Evolutionary conservation across 2,797 vertebrate genomes (phyloP), one percentile per base, ranked within the genome.

Genomic region (Poecilia wingei): DNA sequence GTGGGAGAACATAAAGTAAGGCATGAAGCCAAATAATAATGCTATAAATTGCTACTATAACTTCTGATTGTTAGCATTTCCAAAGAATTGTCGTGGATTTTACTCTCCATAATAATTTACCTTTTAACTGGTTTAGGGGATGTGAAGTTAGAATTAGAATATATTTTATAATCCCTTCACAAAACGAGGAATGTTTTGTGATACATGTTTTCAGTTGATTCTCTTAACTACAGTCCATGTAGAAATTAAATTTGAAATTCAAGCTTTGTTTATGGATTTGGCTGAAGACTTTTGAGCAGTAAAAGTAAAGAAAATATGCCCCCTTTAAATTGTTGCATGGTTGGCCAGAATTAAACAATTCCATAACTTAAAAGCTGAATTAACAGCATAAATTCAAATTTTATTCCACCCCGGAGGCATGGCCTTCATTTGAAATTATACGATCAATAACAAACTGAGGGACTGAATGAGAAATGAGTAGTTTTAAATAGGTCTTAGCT

Each of bases 341-440:
- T 43, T 43, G 10, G 22, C 6, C 20, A 69, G 22, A 69, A 41
- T 20, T 20, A 5, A 18, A 7, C 31, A 36, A 64, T 69, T 69
- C 39, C 1, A 13, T 9, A 69, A 33, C 41, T 13, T 9, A 47
- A n/a, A 0, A 72, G 49, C 66, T 76, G 5, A 55, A 36, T 51
- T 57, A 33, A 53, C 45, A 43, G 0, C 59, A 39, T 59, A 1
- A 46, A 22, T 0, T 76, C 3, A 13, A 14, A 33, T 53, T 73
- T 66, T 47, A n/a, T 73, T 33, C 9, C 45, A 61, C 14, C 3
- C 28, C 14, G 55, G 28, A 41, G 47, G 10, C 22, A 31, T 36
- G 22, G 14, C 33, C 20, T 72, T 39, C 2, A n/a, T 39, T 61
- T 59, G 0, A 4, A 0, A 49, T 41, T 12, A 39, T 55, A 9